Percentiles rank a stretch among this genome's conserved stretches.
Evolutionary conservation across 2,888 invertebrate species (phyloP).

Genomic region (Agonopterix subpropinquella): DNA sequence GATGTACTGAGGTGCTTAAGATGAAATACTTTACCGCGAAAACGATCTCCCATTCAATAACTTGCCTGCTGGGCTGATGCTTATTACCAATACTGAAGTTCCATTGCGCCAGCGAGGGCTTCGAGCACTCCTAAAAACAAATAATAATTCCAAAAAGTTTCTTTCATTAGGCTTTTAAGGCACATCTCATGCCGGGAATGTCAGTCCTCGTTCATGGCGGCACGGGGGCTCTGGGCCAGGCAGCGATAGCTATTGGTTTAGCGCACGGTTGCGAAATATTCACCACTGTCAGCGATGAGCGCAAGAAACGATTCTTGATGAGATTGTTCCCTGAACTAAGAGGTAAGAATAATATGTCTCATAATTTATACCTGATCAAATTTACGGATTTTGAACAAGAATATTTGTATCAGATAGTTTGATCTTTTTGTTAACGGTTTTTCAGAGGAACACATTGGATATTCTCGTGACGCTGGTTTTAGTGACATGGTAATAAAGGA

Average conservation of each 20-base stretch:
- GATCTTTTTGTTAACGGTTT: slow-evolving; percentile 6
- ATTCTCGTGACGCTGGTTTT: slow-evolving; percentile 41
- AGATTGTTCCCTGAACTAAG: slow-evolving; percentile 33
- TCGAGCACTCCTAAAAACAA: background rate
- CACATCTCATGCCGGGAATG: slow-evolving; percentile 1
- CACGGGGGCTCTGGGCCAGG: slow-evolving; percentile 29
- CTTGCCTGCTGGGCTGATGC: too few species aligned
- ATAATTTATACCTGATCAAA: background rate
- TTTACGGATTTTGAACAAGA: too few species aligned
- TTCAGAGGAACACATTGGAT: slow-evolving; percentile 41
- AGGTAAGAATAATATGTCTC: slow-evolving; percentile 27
- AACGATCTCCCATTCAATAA: too few species aligned
- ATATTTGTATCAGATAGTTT: background rate
- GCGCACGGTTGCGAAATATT: slow-evolving; percentile 25
- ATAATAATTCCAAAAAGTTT: background rate
- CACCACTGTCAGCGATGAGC: slow-evolving; percentile 31
- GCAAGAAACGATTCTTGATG: slow-evolving; percentile 29
- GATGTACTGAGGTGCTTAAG: too few species aligned
- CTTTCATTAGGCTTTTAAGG: slow-evolving; percentile 8
- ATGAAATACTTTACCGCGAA: too few species aligned
- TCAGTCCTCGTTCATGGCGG: slow-evolving; percentile 22
- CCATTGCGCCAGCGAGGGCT: too few species aligned
- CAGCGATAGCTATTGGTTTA: slow-evolving; percentile 28
- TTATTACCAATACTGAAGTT: too few species aligned
- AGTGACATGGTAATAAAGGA: slow-evolving; percentile 31